Evolutionary conservation across 2,797 vertebrate species (phyloP).

Genomic region (Pelochelys cantorii): DNA sequence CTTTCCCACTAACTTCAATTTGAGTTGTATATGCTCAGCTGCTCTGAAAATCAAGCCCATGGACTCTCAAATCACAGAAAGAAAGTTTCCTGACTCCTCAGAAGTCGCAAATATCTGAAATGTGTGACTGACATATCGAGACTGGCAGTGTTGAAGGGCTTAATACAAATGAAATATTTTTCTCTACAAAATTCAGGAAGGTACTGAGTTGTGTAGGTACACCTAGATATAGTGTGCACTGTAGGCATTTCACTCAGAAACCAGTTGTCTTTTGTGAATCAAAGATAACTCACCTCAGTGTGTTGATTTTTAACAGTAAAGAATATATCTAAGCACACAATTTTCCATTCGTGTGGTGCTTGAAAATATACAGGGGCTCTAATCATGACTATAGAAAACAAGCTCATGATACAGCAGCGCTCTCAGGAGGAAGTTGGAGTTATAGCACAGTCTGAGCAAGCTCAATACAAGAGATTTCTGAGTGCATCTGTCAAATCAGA

Average conservation of each 20-base stretch:
- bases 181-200: background rate
- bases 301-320: slow-evolving; percentile 37
- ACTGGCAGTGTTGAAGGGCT: background rate
- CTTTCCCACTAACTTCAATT: background rate
- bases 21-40: background rate
- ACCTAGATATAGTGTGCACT: background rate
- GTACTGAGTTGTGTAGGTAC: slow-evolving; percentile 5
- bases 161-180: background rate
- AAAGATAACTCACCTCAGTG: slow-evolving; percentile 15
- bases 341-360: slow-evolving; percentile 16
- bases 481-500: slow-evolving; percentile 13
- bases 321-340: background rate
- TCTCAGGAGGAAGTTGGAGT: slow-evolving; percentile 75
- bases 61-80: background rate
- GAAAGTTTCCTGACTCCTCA: slow-evolving; percentile 26
- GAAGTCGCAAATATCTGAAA: background rate
- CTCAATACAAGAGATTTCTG: background rate
- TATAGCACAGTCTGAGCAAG: slow-evolving; percentile 60
- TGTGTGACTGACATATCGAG: background rate
- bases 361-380: background rate
- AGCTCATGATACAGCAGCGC: slow-evolving; percentile 76
- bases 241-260: slow-evolving; percentile 35
- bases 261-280: slow-evolving; percentile 43
- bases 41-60: slow-evolving; percentile 6
- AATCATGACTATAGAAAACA: background rate